Percentiles rank a stretch among this genome's conserved stretches.
Conservation (phyloP, 2,888 invertebrate species). For the Drosophila mimica region DNA sequence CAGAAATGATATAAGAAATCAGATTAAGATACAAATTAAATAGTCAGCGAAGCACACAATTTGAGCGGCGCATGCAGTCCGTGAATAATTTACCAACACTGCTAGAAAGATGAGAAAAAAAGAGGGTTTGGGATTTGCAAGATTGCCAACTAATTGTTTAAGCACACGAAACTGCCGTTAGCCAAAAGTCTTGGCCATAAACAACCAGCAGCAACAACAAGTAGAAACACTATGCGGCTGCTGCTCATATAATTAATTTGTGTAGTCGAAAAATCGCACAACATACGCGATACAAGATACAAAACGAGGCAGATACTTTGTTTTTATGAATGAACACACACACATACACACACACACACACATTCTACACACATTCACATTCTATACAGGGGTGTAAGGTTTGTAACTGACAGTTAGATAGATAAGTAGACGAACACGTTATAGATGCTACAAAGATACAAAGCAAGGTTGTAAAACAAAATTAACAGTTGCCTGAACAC, state of each 20-base stretch:
- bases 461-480: constrained; percentile 71
- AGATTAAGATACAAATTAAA: constrained; percentile 47
- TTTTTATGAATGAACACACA: constrained; percentile 69
- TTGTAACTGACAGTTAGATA: constrained; percentile 66
- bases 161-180: constrained; percentile 63
- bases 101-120: not conserved
- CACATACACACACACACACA: constrained; percentile 19
- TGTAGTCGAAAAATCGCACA: constrained; percentile 57
- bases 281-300: constrained; percentile 36
- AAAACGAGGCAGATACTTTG: constrained; percentile 27
- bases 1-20: constrained; percentile 55
- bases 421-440: constrained; percentile 60
- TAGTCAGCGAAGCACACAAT: constrained; percentile 53
- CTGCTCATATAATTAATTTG: constrained; percentile 56
- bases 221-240: constrained; percentile 23
- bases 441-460: constrained; percentile 61
- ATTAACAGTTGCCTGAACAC: constrained; percentile 79
- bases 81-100: constrained; percentile 33
- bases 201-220: constrained; percentile 33
- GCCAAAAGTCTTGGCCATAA: constrained; percentile 57
- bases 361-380: not conserved
- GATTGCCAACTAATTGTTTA: constrained; percentile 47
- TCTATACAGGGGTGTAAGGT: constrained; percentile 26
- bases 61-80: constrained; percentile 51
- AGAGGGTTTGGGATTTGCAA: not conserved